Evolutionary conservation across 2,113 vertebrate species (phyloP).

Genomic region (Phycodurus eques): DNA sequence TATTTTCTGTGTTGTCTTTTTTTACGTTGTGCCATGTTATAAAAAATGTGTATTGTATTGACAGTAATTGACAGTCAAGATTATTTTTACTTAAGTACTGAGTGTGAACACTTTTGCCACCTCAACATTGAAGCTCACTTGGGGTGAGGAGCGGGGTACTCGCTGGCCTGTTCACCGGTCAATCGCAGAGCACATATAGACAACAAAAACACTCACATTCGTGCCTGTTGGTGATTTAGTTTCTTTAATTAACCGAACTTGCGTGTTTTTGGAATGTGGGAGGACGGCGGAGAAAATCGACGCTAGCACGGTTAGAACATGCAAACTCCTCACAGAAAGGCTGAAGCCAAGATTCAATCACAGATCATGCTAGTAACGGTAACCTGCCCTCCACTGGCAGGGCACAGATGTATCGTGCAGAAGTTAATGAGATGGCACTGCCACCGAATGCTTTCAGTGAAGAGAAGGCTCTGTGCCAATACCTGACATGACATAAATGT

Average conservation of each 20-base stretch:
- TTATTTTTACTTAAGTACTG: too few relatives aligned
- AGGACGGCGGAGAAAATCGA: neutral
- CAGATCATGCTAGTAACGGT: neutral
- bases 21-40: too few relatives aligned
- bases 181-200: too few relatives aligned
- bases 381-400: neutral
- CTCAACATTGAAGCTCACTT: too few relatives aligned
- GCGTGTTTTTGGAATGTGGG: neutral
- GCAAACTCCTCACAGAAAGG: neutral
- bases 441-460: slow-evolving; percentile 33
- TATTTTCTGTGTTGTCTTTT: too few relatives aligned
- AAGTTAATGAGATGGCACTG: slow-evolving; percentile 26
- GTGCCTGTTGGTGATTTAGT: neutral
- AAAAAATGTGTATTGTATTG: too few relatives aligned
- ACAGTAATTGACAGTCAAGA: too few relatives aligned
- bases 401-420: neutral
- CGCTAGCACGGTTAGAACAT: neutral
- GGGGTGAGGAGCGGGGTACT: too few relatives aligned
- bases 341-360: too few relatives aligned
- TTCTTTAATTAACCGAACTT: neutral
- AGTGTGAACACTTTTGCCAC: too few relatives aligned
- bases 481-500: neutral
- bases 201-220: too few relatives aligned
- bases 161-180: too few relatives aligned
- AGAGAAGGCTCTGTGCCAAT: slow-evolving; percentile 12